Base-by-base conservation (phyloP, 1,140 invertebrate genomes). In the Drosophila tani region DNA sequence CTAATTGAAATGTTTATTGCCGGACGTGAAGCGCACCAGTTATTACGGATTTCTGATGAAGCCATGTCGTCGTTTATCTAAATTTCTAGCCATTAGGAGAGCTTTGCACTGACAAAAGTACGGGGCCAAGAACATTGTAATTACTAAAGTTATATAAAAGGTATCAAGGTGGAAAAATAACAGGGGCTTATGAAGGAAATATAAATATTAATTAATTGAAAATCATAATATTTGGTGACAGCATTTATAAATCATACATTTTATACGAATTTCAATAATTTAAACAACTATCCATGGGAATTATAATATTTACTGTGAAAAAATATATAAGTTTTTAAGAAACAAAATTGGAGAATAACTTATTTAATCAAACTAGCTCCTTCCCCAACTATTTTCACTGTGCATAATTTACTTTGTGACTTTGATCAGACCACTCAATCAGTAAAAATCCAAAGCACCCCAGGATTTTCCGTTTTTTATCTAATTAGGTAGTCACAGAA, bases 401-500 rank as follows among this genome's bases (percentile, higher is more conserved):
- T 38, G 32, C 14, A 14, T 3, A 32, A n/a, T 5, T 27, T 35
- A 46, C 51, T 46, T 15, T 53, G 21, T 46, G 29, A 11, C 32
- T 71, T 45, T 41, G 53, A 60, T 73, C 67, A 50, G 50, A 35
- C 15, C 67, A 60, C 70, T 74, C 45, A 38, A 74, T 74, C 67
- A 38, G 68, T 41, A 19, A 15, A 45, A 9, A 41, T 29, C 40
- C 55, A 49, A 60, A 56, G 53, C 70, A 57, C 69, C 47, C 70
- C 66, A 49, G 67, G 69, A 73, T 58, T 71, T 53, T 59, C 29
- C 43, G 11, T 55, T 73, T 51, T 51, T 71, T 88, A 90, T 88
- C 85, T 88, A 88, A 88, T 88, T 88, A 85, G 85, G 82, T 82
- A 88, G 85, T 85, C 85, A 84, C 65, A 43, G 41, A 29, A 70